phyloP scores from a whole-genome alignment of 2,797 vertebrate genomes.

The Characodon lateralis region DNA sequence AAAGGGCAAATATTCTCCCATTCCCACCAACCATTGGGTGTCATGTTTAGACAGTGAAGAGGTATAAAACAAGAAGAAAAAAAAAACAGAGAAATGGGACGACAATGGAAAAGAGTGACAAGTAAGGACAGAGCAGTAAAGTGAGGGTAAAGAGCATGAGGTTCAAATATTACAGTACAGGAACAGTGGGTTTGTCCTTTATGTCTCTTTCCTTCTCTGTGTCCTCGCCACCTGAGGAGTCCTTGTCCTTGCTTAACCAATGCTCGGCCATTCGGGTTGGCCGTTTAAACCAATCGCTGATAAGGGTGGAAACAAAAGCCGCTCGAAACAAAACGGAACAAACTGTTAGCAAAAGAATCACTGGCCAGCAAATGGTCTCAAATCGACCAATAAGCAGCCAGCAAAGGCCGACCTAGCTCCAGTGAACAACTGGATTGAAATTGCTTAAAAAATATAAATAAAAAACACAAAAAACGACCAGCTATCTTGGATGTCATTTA shows the following conservation, averaged over 20 bases:
- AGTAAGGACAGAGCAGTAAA: slow-evolving; percentile 44
- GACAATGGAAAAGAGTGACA: slow-evolving; percentile 35
- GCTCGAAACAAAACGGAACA: slow-evolving; percentile 55
- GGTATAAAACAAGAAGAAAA: slow-evolving; percentile 30
- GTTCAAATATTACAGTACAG: slow-evolving; percentile 79
- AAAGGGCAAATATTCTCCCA: slow-evolving; percentile 46
- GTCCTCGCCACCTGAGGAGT: slow-evolving; percentile 91
- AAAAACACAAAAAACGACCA: slow-evolving; percentile 56
- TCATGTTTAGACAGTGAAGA: slow-evolving; percentile 51
- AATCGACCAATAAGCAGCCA: slow-evolving; percentile 68
- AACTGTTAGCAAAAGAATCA: slow-evolving; percentile 69
- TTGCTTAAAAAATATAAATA: slow-evolving; percentile 77
- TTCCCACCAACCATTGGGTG: slow-evolving; percentile 49
- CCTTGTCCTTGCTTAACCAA: slow-evolving; percentile 87
- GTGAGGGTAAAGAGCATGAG: slow-evolving; percentile 62
- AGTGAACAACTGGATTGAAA: slow-evolving; percentile 73
- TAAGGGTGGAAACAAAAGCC: slow-evolving; percentile 34
- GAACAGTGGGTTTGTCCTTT: slow-evolving; percentile 76
- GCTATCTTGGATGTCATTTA: slow-evolving; percentile 70
- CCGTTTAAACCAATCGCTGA: slow-evolving; percentile 47
- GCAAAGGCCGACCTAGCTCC: slow-evolving; percentile 69
- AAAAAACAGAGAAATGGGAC: slow-evolving; percentile 51
- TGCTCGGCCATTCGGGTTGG: slow-evolving; percentile 75
- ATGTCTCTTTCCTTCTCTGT: slow-evolving; percentile 68
- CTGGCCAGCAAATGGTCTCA: slow-evolving; percentile 66